These are phyloP conservation scores for Motacilla alba DNA, from an alignment of 2,113 vertebrate species.

Conservation along the genomic window DNA sequence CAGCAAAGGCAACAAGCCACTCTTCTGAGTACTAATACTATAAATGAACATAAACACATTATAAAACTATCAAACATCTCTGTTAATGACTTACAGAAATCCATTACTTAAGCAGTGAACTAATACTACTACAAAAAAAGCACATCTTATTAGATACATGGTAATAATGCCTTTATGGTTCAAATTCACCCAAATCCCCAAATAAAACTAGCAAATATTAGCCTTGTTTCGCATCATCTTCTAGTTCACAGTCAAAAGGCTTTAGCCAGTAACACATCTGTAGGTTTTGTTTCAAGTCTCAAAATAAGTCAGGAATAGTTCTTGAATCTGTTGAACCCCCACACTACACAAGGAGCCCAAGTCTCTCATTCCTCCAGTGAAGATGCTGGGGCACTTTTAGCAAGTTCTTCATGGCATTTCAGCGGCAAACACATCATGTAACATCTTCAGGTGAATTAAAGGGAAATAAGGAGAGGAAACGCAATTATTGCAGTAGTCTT, in stretches of 20 bases:
- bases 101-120: background rate
- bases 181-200: background rate
- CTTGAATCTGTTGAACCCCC: background rate
- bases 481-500: background rate
- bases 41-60: background rate
- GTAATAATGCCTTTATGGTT: background rate
- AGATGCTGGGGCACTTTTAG: background rate
- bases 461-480: background rate
- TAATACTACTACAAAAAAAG: background rate
- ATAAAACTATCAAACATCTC: background rate
- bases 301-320: background rate
- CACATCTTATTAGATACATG: background rate
- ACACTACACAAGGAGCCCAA: background rate
- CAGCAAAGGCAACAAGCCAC: background rate
- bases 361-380: background rate
- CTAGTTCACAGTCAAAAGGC: background rate
- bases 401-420: background rate
- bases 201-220: background rate
- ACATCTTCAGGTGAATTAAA: background rate
- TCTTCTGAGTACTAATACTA: background rate
- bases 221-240: background rate
- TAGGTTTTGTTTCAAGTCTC: background rate
- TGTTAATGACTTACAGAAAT: background rate
- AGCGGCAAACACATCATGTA: background rate
- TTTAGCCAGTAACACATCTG: background rate